phyloP scores from a whole-genome alignment of 2,888 invertebrate genomes.

The Dione juno region DNA sequence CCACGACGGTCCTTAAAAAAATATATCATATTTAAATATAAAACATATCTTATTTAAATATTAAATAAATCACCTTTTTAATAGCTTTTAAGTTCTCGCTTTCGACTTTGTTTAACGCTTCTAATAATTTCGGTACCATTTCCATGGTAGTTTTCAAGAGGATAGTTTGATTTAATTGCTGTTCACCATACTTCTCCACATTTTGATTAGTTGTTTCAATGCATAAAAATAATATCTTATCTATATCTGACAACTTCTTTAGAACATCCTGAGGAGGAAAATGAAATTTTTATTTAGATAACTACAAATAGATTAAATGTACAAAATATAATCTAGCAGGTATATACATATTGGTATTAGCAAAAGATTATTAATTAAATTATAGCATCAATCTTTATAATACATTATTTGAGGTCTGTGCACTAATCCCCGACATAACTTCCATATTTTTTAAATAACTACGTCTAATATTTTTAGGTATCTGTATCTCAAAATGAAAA shows the following conservation, averaged over 20 bases:
- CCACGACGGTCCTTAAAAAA: no score
- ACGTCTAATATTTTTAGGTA: no score
- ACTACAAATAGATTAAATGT: not conserved
- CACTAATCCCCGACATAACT: no score
- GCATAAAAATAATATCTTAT: conserved; percentile 87
- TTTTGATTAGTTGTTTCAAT: conserved; percentile 78
- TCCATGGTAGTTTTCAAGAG: conserved; percentile 91
- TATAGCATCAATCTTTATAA: no score
- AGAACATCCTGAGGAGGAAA: conserved; percentile 80
- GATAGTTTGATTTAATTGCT: conserved; percentile 90
- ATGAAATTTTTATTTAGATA: not conserved
- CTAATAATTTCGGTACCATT: conserved; percentile 85
- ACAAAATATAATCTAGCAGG: no score
- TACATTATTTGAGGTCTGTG: no score
- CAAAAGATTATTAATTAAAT: no score
- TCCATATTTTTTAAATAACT: no score
- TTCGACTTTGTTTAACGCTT: conserved; percentile 79
- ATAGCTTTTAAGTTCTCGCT: conserved; percentile 83
- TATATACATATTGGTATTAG: no score
- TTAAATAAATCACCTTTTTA: conserved; percentile 74
- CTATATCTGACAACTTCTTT: conserved; percentile 89
- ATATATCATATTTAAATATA: no score
- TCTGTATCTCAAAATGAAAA: no score
- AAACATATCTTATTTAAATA: no score
- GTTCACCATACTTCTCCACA: conserved; percentile 84